These are phyloP conservation scores for Centropristis striata DNA, from an alignment of 2,113 vertebrate species.

Conservation along the genomic window DNA sequence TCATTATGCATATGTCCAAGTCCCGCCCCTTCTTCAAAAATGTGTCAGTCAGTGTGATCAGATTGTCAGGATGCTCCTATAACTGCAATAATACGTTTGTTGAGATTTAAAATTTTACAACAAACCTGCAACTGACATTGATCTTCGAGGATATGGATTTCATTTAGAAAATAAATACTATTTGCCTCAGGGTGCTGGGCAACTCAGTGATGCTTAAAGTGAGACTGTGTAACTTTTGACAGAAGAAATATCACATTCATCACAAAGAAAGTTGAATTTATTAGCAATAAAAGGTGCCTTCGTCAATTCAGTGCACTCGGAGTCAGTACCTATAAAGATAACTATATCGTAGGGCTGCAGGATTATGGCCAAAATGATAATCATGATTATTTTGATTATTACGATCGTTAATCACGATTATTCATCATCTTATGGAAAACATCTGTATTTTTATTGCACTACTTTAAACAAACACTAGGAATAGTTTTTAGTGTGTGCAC, in stretches of 20 bases:
- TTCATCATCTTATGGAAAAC: no score
- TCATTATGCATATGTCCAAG: conserved; percentile 8
- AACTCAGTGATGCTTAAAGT: background rate
- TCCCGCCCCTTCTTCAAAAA: background rate
- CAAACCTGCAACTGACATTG: background rate
- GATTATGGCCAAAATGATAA: no score
- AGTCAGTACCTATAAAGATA: no score
- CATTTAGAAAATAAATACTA: background rate
- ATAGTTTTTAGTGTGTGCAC: no score
- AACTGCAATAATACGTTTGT: background rate
- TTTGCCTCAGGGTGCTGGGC: background rate
- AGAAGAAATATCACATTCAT: background rate
- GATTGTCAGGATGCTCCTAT: conserved; percentile 8
- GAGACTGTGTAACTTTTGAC: background rate
- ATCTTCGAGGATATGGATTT: background rate
- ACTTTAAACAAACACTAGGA: no score
- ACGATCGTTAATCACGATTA: no score
- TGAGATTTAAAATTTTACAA: conserved; percentile 1
- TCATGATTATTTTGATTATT: no score
- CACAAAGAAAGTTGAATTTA: background rate
- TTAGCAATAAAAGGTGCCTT: background rate
- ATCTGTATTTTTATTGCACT: no score
- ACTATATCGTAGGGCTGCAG: no score
- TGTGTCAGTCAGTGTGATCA: background rate
- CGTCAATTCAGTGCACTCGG: background rate